Base-by-base conservation (phyloP, 2,888 invertebrate genomes). In the Seladonia tumulorum region DNA sequence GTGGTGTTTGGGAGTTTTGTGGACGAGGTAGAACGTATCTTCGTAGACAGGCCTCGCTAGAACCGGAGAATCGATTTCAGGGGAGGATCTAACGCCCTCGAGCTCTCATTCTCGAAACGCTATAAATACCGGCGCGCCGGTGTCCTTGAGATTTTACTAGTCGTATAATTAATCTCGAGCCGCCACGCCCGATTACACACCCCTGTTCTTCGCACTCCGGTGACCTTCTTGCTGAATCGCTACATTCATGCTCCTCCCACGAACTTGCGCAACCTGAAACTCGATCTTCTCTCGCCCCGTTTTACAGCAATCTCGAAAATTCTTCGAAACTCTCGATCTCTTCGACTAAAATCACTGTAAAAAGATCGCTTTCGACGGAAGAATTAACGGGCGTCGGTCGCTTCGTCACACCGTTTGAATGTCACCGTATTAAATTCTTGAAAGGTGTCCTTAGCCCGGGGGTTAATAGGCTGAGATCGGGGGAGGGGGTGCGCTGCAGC, bases 161-260 rank as follows among this genome's bases (percentile, higher is more conserved):
- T 83, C 83, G 79, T 89, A 89, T 91, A 92, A 92, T 93, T 92
- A 92, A 91, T 91, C 89, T 83, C 84, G 81, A 83, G 86, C 77
- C 77, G 91, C 90, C 93, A 93, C 93, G 81, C 93, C 91, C 93
- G 90, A 90, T 93, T 92, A 87, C 91, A 85, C 92, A 87, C 90
- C 89, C 89, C 80, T 84, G 78, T 77, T 72, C 81, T 83, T 73
- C 77, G 75, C 70, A 66, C 81, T 79, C 47, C 39, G 66, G 12
- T 42, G 66, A 79, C 71, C 72, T 82, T 35, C 71, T 35, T 22
- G 18, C n/a, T 25, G 18, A 57, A 47, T 71, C 73, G 45, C 14
- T 53, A 42, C 76, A 74, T 25, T 60, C 76, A 22, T 72, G 57
- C 47, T 22, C 71, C 49, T 76, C 45, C 74, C 1, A 25, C 47